Conservation (phyloP, 1,140 invertebrate species). For the Gonioctena quinquepunctata region DNA sequence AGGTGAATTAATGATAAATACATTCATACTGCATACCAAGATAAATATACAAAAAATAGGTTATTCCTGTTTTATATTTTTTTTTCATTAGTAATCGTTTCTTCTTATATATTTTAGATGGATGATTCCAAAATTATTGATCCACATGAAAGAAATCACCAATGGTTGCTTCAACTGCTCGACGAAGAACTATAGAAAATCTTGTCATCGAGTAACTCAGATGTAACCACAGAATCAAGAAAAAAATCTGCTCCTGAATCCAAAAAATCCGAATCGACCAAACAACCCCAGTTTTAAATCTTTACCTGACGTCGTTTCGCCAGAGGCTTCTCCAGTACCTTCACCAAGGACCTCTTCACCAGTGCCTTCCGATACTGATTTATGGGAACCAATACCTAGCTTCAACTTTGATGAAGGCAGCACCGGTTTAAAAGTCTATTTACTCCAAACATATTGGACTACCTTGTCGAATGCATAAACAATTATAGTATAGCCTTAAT, state of each 20-base stretch:
- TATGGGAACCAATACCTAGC: conserved; percentile 9
- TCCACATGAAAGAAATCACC: not conserved
- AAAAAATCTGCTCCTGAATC: not conserved
- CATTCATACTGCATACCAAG: not conserved
- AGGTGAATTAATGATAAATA: not conserved
- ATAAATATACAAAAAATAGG: not conserved
- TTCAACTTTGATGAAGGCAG: conserved; percentile 8
- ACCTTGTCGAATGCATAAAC: not conserved
- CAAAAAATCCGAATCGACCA: conserved; percentile 6
- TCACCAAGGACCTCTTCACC: not conserved
- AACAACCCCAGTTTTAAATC: not conserved
- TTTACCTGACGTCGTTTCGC: not conserved
- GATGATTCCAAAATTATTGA: not conserved
- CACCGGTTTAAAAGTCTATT: not conserved
- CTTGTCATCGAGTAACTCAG: not conserved
- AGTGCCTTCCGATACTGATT: conserved; percentile 2
- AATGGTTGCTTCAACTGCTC: not conserved
- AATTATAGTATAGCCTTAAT: not conserved
- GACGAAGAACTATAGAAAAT: not conserved
- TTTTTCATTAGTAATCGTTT: not conserved
- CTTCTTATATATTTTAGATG: not conserved
- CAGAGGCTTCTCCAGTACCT: not conserved
- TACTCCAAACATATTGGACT: not conserved
- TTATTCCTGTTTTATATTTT: not conserved
- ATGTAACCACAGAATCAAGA: not conserved